Evolutionary conservation across 2,797 vertebrate genomes (phyloP), one percentile per base, ranked within the genome.

Genomic region (Poecilia wingei): DNA sequence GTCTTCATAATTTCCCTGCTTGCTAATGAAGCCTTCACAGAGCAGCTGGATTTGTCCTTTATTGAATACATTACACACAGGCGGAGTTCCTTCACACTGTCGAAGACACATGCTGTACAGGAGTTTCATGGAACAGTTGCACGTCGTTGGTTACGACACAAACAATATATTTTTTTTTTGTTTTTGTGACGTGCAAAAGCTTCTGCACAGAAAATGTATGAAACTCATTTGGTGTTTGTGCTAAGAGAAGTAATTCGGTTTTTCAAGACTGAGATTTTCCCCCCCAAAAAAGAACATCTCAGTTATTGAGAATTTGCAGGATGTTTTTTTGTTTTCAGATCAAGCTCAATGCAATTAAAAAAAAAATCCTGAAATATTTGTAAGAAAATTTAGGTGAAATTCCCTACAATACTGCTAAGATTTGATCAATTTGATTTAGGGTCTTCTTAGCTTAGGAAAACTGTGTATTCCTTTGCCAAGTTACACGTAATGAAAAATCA

Each of bases 161-260:
- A 33, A 6, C 28, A 79, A 41, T 9, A 8, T 36, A n/a, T n/a
- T n/a, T n/a, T 55, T n/a, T 33, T 16, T 64, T 45, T 25, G 10
- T 14, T 12, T 28, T 25, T 49, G 12, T 68, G 47, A 75, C 36
- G 7, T 47, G 61, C 46, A 69, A 28, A 53, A 12, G 31, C 6
- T 45, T 59, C 43, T 51, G 33, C 12, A 22, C 71, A 51, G 73
- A 55, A 69, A 75, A 68, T 45, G 46, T 68, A 41, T 69, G 47
- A 74, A 53, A 74, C 2, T 79, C 12, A 25, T 51, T 57, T 10
- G 8, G 33, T 59, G 31, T 72, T 36, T 7, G 39, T 59, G 16
- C 9, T 25, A 22, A 6, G 3, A 20, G 13, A 41, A 41, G 12
- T 41, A 5, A 10, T 22, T 68, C 1, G 14, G 1, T 55, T 69